phyloP scores from a whole-genome alignment of 2,113 vertebrate genomes.

The Silurus glanis region DNA sequence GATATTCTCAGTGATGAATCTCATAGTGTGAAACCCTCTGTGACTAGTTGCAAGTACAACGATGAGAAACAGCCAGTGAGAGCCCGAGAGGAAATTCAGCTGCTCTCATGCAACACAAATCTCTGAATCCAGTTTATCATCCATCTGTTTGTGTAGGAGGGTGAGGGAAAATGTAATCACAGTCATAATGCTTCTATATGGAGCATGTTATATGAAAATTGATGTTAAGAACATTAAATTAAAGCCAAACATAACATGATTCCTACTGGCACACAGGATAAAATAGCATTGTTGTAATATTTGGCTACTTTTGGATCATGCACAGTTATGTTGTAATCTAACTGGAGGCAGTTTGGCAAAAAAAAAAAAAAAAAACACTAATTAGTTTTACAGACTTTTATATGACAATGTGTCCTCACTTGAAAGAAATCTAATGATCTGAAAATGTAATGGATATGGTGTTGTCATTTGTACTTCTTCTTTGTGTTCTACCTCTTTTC shows the following conservation, averaged over 20 bases:
- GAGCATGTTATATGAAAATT: not conserved
- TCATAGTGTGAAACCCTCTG: not conserved
- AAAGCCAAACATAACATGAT: not conserved
- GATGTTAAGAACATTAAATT: not conserved
- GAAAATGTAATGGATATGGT: not conserved
- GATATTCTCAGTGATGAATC: not conserved
- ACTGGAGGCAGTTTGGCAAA: too few relatives aligned
- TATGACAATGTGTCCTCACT: not conserved
- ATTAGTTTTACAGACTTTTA: not conserved
- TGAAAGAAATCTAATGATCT: not conserved
- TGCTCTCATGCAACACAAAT: not conserved
- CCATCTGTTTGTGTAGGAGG: not conserved
- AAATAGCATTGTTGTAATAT: not conserved
- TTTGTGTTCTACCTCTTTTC: too few relatives aligned
- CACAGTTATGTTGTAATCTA: not conserved
- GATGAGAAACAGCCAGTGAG: not conserved
- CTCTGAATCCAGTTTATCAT: not conserved
- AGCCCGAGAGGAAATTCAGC: not conserved
- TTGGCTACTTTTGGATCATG: not conserved
- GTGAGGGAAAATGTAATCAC: not conserved
- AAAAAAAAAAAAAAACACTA: not conserved
- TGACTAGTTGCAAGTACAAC: not conserved
- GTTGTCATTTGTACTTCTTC: not conserved
- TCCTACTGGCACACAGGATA: not conserved
- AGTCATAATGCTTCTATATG: not conserved